Base-by-base conservation (phyloP, 2,797 vertebrate genomes). In the Liparis tanakae region DNA sequence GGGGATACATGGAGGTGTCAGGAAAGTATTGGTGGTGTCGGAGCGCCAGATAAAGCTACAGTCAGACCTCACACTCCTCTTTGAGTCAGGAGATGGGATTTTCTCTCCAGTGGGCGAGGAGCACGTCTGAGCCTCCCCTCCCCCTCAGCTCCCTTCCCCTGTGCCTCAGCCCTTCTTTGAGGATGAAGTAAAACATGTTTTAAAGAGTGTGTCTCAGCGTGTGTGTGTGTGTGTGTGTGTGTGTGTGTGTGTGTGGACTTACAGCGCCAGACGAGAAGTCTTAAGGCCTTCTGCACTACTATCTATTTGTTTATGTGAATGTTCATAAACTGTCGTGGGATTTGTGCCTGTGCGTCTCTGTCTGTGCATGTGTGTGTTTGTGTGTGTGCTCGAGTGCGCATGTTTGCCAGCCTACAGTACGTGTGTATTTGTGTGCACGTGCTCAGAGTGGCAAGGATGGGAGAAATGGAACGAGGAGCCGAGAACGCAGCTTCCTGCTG, bases 101-200 rank as follows among this genome's bases (percentile, higher is more conserved):
- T 82, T 58, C 81, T 82, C 55, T 55, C 17, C 48, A n/a, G 69
- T 83, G 83, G 81, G 76, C 74, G 76, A 83, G 76, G 82, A 87
- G 74, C 82, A 77, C 68, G 67, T 85, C 82, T 80, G 74, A 62
- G 34, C 57, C 76, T 62, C 51, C 61, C 58, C 72, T 34, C 56
- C 66, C 74, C 66, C 68, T 58, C 74, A 60, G 71, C 85, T 79
- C 81, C 66, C 36, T 2, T 84, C 91, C 82, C 80, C 75, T 75
- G 86, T 68, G 86, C 67, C 74, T 86, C 73, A 74, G 77, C 64
- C 33, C 43, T 37, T 64, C 79, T 92, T 90, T 92, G 85, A 88
- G 90, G 79, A 82, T 67, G 33, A 65, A 77, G 78, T 60, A 77
- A 44, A 76, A 79, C 25, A 30, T 30, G 25, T 30, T 30, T 30